A percentile compares a stretch with the other conserved stretches of the same genome.
Conservation (phyloP, 2,797 vertebrate species). For the Phoeniculus purpureus region DNA sequence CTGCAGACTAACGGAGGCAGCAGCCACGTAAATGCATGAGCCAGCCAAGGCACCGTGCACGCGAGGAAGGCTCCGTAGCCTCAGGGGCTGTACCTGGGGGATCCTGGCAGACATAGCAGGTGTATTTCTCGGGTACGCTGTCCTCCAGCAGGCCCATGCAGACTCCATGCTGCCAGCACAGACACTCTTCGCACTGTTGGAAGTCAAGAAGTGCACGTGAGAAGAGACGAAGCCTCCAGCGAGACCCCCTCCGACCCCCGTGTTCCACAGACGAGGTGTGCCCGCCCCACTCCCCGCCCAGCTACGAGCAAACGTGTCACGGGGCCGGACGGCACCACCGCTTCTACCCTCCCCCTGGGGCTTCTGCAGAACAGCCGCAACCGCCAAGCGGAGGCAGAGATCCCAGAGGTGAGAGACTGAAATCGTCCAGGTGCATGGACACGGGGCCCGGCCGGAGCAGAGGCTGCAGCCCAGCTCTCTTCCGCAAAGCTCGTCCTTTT, state of each 20-base stretch:
- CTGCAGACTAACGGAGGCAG: background rate
- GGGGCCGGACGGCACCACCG: background rate
- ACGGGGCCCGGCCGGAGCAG: background rate
- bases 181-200: constrained; percentile 92
- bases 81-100: constrained; percentile 85
- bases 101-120: constrained; percentile 94
- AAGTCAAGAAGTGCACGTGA: constrained; percentile 41
- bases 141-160: constrained; percentile 97
- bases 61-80: constrained; percentile 32
- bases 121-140: constrained; percentile 92
- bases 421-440: background rate
- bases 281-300: background rate
- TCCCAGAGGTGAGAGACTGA: background rate
- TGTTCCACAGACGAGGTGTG: background rate
- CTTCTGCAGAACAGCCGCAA: background rate
- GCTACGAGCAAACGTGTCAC: background rate
- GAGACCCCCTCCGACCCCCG: background rate
- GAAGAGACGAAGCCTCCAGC: constrained; percentile 8
- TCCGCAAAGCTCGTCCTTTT: background rate
- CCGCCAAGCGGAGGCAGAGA: background rate
- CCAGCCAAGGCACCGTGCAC: background rate
- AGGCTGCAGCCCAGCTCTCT: background rate
- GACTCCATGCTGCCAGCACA: constrained; percentile 97
- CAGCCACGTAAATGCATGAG: background rate
- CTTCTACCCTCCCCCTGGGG: background rate